Evolutionary conservation across 2,888 invertebrate genomes (phyloP), one percentile per base, ranked within the genome.

Genomic region (Drosophila percnosoma): DNA sequence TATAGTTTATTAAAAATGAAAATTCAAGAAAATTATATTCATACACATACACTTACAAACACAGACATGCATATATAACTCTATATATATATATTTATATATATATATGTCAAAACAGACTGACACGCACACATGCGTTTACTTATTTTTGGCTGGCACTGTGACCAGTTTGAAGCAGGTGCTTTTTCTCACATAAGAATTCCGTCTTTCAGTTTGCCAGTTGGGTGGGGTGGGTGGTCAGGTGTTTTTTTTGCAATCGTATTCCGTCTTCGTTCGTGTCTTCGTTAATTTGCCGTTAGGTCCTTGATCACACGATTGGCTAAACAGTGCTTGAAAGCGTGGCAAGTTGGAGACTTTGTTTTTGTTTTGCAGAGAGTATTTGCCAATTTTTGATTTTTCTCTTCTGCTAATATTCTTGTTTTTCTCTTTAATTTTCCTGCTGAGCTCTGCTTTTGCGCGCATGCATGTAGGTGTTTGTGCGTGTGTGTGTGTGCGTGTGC

Each of bases 91-190:
- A 55, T 52, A 75, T 54, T 48, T 52, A 75, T 21, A 21, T 58
- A 61, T 65, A 55, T 49, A 21, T 34, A 21, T 29, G 21, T 21
- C 4, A 54, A 54, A 81, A 81, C 82, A 81, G 79, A 79, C 79
- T 79, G 79, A 79, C 79, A 59, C 45, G 68, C 61, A 66, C 64
- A 55, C 40, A 76, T 48, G 63, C 54, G 64, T 73, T 77, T 52
- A 67, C 54, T 31, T 69, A 60, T 51, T 63, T 61, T 70, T 77
- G 57, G 57, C 68, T 57, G 66, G 24, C 65, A 77, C 60, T 74
- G 60, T 65, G 52, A 10, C 27, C 36, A 55, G 55, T 48, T 38
- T n/a, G 59, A 13, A 34, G 27, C 24, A 21, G 45, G 24, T 27
- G n/a, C 68, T 67, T 54, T 36, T 5, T 51, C 18, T 36, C 2